Evolutionary conservation across 2,113 vertebrate species (phyloP).

Genomic region (Pachypanchax playfairii): DNA sequence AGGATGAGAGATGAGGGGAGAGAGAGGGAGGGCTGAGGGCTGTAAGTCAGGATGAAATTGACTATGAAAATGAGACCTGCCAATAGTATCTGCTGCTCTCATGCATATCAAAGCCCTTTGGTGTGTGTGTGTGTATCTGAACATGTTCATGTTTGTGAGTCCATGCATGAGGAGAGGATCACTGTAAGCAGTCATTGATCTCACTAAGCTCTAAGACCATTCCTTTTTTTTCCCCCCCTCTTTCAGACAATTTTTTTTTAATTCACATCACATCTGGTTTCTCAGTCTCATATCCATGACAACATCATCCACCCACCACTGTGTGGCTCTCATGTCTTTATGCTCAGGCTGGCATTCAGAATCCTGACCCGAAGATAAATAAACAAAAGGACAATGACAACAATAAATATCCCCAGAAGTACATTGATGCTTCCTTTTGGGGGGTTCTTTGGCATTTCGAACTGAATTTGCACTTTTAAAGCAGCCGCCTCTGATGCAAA

Average conservation of each 20-base stretch:
- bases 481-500: constrained; percentile 36
- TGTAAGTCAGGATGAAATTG: constrained; percentile 76
- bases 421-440: constrained; percentile 28
- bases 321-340: not conserved
- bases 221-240: constrained; percentile 23
- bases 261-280: constrained; percentile 58
- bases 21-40: constrained; percentile 41
- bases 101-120: constrained; percentile 70
- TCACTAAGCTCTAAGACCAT: constrained; percentile 54
- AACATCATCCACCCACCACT: constrained; percentile 40
- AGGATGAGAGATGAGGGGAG: constrained; percentile 27
- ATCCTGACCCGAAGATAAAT: constrained; percentile 36
- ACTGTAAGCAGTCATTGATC: constrained; percentile 60
- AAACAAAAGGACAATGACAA: constrained; percentile 32
- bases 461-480: constrained; percentile 27
- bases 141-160: constrained; percentile 11
- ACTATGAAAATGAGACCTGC: constrained; percentile 75
- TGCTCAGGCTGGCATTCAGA: constrained; percentile 25
- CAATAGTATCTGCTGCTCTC: constrained; percentile 71
- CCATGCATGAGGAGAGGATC: constrained; percentile 37
- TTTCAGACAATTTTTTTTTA: constrained; percentile 41
- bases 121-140: constrained; percentile 19
- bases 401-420: constrained; percentile 45
- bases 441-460: constrained; percentile 52
- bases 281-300: constrained; percentile 44